Evolutionary conservation across 2,888 invertebrate genomes (phyloP), one percentile per base, ranked within the genome.

Genomic region (Tipula helvola): DNA sequence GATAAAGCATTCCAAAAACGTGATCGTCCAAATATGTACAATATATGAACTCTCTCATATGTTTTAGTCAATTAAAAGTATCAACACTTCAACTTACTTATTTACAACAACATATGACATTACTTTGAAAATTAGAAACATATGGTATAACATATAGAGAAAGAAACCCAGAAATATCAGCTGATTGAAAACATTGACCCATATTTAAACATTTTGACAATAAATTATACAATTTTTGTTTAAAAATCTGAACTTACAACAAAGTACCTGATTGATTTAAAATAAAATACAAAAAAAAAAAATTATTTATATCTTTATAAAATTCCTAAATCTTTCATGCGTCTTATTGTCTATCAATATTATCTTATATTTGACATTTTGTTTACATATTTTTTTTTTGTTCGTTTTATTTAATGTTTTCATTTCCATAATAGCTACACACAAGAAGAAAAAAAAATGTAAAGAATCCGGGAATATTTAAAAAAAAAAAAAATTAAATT

Each of bases 301-400:
- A 28, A 10, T 71, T 71, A 71, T 71, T 71, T 71, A 71, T 71
- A 71, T 13, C 71, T 18, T 12, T 18, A 28, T 28, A 71, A 10
- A 71, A 71, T 71, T 71, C 71, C 71, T 18, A 71, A 71, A 71
- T 71, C 28, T 71, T 71, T 71, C 71, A 71, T 71, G 71, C 71
- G 71, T 71, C 71, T 71, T 71, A 71, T 71, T 71, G 71, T 71
- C 71, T 71, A 71, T 71, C 71, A 71, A 71, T 71, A 71, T 71
- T 71, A 71, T 71, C 71, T 71, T 71, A 71, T 71, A 71, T 71
- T 71, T 71, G 71, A 71, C 71, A 71, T 71, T 71, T 71, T 71
- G 71, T 71, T 71, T 71, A 71, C 71, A 71, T 71, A 28, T 28
- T 28, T 71, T 7, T 71, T 52, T n/a, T 71, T 10, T 12, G 71